phyloP scores from a whole-genome alignment of 2,888 invertebrate species.

The Calliopum simillimum region DNA sequence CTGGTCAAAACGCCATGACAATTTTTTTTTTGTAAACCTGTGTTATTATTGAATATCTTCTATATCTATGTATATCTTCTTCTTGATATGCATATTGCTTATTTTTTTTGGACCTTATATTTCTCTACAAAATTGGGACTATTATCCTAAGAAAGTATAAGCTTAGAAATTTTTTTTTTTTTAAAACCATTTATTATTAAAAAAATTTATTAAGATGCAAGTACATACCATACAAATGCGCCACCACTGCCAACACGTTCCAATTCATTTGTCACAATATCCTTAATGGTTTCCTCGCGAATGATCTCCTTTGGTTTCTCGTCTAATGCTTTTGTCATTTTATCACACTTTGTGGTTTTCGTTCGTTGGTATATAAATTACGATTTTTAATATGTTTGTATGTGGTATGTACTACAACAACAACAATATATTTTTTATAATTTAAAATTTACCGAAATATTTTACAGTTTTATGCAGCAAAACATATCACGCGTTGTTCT shows the following conservation, averaged over 20 bases:
- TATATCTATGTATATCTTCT: too few species aligned
- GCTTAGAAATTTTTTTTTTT: too few species aligned
- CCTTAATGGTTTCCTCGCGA: slow-evolving; percentile 63
- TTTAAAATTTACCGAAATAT: background rate
- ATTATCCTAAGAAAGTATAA: too few species aligned
- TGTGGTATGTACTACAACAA: background rate
- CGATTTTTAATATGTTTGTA: background rate
- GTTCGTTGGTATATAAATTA: background rate
- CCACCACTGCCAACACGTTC: slow-evolving; percentile 64
- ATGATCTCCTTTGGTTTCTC: slow-evolving; percentile 57
- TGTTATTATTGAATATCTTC: too few species aligned
- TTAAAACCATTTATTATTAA: too few species aligned
- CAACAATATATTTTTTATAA: too few species aligned
- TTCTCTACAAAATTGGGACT: too few species aligned
- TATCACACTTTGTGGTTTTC: background rate
- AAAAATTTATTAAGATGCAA: slow-evolving; percentile 32
- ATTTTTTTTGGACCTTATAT: too few species aligned
- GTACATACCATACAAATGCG: slow-evolving; percentile 66
- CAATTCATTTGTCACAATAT: slow-evolving; percentile 62
- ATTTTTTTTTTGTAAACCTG: too few species aligned
- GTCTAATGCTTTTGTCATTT: slow-evolving; percentile 35
- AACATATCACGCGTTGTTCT: background rate
- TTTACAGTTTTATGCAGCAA: background rate
- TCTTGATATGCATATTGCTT: too few species aligned
- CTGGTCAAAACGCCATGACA: too few species aligned